phyloP scores from a whole-genome alignment of 2,797 vertebrate genomes.

The Phylloscopus collybita region DNA sequence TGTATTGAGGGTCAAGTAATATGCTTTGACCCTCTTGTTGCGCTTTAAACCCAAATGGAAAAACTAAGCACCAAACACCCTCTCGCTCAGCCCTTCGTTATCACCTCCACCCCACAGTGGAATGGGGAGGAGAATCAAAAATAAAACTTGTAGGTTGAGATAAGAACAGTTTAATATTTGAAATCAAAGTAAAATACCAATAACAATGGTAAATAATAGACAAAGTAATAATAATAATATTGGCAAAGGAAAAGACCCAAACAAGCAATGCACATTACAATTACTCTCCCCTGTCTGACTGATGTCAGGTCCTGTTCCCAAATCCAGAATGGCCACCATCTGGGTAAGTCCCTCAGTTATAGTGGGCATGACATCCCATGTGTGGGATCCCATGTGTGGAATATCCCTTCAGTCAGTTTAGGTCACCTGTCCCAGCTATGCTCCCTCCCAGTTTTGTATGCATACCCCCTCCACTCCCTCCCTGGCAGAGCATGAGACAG shows the following conservation, averaged over 20 bases:
- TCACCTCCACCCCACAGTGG: neutral
- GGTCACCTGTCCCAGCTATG: neutral
- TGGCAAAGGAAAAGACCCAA: neutral
- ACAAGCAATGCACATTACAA: neutral
- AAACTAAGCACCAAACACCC: neutral
- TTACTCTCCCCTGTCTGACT: fast-evolving
- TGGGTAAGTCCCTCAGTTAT: neutral
- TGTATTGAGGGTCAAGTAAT: neutral
- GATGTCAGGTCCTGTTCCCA: neutral
- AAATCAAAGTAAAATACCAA: neutral
- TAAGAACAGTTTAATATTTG: neutral
- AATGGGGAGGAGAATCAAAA: neutral
- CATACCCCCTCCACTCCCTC: neutral
- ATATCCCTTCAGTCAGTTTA: neutral
- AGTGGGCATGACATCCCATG: fast-evolving
- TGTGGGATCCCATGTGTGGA: neutral
- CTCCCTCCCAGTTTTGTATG: neutral
- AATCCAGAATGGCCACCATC: neutral
- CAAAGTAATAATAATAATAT: neutral
- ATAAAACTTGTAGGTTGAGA: neutral
- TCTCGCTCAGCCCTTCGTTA: fast-evolving
- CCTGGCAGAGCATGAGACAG: neutral
- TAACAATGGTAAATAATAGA: neutral
- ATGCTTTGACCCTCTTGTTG: neutral
- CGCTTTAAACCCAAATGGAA: neutral